These are phyloP conservation scores for Mizuhopecten yessoensis DNA, from an alignment of 1,140 invertebrate species.

Conservation along the genomic window DNA sequence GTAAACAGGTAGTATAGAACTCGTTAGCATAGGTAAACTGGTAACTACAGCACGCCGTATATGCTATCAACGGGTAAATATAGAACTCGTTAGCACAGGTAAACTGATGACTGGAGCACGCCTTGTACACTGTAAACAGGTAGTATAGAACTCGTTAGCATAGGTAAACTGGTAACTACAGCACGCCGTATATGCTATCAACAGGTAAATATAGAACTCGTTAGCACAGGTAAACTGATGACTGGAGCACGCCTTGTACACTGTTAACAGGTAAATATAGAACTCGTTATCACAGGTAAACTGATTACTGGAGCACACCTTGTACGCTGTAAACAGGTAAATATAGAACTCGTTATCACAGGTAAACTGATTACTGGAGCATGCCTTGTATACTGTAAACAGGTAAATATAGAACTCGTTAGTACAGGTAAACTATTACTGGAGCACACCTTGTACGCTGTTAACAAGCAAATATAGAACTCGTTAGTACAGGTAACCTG, in stretches of 20 bases:
- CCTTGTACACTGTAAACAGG: not conserved
- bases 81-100: constrained; percentile 92
- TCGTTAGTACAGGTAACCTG: constrained; percentile 97
- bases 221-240: constrained; percentile 96
- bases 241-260: constrained; percentile 89
- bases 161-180: constrained; percentile 92
- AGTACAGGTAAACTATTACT: constrained; percentile 92
- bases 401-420: constrained; percentile 87
- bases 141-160: constrained; percentile 87
- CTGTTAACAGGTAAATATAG: constrained; percentile 57
- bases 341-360: constrained; percentile 90
- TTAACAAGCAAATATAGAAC: constrained; percentile 36
- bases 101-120: constrained; percentile 87
- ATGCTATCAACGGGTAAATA: not conserved
- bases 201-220: constrained; percentile 83
- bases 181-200: constrained; percentile 87
- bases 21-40: constrained; percentile 84
- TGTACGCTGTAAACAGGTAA: constrained; percentile 64
- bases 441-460: constrained; percentile 89
- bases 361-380: constrained; percentile 93
- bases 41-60: constrained; percentile 74
- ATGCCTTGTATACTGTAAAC: constrained; percentile 86
- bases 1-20: constrained; percentile 41
- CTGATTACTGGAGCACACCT: constrained; percentile 83
- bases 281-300: not conserved